Evolutionary conservation across 2,113 vertebrate genomes (phyloP), one percentile per base, ranked within the genome.

Genomic region (Thalassoma bifasciatum): DNA sequence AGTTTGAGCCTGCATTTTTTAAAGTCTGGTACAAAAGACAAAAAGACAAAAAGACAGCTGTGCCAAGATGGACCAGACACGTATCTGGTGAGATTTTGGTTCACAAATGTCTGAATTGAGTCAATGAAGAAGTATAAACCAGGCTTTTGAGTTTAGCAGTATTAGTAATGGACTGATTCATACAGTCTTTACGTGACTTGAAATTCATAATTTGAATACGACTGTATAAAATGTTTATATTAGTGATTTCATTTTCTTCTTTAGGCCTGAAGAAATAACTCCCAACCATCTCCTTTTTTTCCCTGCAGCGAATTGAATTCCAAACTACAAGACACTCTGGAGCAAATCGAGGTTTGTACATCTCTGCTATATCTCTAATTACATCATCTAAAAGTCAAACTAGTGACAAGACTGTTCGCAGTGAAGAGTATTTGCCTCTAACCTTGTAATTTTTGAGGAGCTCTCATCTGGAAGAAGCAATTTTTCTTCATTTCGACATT

Each of bases 271-370:
- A 6, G 21, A 66, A 62, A 36, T 69, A 49, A 62, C 50, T 12
- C 11, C 65, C 42, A 50, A 66, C 9, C 21, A 51, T 75, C 26
- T 56, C 67, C 13, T 79, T 76, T 86, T 62, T 22, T 1, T 17
- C 11, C 59, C 62, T 59, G n/a, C 89, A 99, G 98, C 73, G 98
- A 99, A 79, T 89, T 99, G 88, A 97, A 99, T 93, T 99, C 98
- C 77, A 99, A 99, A 91, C 94, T 99, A 23, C 98, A 99, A 83
- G 98, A 99, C 85, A 99, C 98, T 50, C 93, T 99, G 88, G 98
- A 99, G 89, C 98, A 99, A 93, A 99, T 99, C 59, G 98, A 99
- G 96, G 98, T 99, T 94, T 90, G 93, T 79, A 59, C 13, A 7
- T 67, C 6, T 2, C 44, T 47, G 26, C 63, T 21, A 58, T 79